Conservation (phyloP, 2,797 vertebrate genomes). For the Sebastes cheni region DNA sequence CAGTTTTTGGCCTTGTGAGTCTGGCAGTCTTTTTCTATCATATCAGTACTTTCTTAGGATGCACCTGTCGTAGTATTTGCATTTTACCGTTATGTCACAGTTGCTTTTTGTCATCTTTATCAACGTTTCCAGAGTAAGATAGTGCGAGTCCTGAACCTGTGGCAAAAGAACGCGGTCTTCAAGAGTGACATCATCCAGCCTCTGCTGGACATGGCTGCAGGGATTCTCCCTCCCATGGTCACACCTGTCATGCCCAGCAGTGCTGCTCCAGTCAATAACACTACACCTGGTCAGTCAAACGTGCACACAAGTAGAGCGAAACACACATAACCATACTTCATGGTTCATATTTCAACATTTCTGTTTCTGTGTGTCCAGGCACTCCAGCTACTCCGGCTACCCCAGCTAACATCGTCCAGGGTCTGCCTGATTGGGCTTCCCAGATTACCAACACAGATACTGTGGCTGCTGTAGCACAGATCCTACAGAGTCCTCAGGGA, state of each 20-base stretch:
- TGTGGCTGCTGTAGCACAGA: constrained; percentile 96
- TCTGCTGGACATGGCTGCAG: constrained; percentile 96
- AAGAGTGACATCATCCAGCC: constrained; percentile 99
- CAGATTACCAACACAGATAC: constrained; percentile 98
- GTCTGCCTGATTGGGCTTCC: constrained; percentile 96
- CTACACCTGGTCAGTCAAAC: constrained; percentile 91
- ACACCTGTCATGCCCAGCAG: constrained; percentile 92
- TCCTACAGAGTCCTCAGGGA: constrained; percentile 97
- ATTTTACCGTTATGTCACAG: not conserved
- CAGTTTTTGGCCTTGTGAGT: not conserved
- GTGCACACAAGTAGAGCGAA: not conserved
- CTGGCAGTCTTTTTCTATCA: not conserved
- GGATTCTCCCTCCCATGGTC: constrained; percentile 92
- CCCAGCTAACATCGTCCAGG: constrained; percentile 93
- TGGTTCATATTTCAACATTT: not conserved
- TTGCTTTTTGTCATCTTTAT: not conserved
- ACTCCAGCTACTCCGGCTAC: constrained; percentile 97
- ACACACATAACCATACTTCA: not conserved
- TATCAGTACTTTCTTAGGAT: not conserved
- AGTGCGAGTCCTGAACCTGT: constrained; percentile 97
- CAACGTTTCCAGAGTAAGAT: constrained; percentile 92
- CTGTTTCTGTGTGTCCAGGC: constrained; percentile 76
- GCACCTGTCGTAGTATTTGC: not conserved
- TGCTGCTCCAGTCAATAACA: constrained; percentile 90
- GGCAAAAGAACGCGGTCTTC: constrained; percentile 99